These are phyloP conservation scores for Parus major DNA, from an alignment of 2,113 vertebrate species.

Conservation along the genomic window DNA sequence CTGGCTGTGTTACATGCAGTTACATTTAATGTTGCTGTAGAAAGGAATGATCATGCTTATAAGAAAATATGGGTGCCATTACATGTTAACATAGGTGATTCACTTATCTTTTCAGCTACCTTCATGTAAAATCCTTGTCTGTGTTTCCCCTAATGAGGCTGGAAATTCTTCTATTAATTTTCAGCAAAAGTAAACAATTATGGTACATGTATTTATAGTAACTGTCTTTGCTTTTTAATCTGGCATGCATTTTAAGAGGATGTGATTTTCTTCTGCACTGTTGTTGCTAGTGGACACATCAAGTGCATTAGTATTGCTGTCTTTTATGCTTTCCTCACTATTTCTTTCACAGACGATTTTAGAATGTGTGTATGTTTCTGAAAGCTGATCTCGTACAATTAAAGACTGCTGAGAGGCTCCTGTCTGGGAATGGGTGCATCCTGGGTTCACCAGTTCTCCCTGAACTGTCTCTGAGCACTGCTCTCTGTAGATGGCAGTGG, in stretches of 20 bases:
- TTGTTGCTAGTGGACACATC: background rate
- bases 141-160: background rate
- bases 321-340: background rate
- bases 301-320: background rate
- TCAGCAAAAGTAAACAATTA: background rate
- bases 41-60: background rate
- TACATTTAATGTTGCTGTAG: background rate
- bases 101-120: background rate
- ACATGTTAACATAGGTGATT: background rate
- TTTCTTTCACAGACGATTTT: background rate
- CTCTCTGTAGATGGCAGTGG: conserved; percentile 54
- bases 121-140: background rate
- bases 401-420: background rate
- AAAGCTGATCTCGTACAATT: background rate
- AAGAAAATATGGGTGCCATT: background rate
- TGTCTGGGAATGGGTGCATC: background rate
- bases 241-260: background rate
- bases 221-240: background rate
- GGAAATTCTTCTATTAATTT: background rate
- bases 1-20: background rate
- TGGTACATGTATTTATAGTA: accelerated
- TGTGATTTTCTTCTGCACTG: background rate
- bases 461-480: background rate
- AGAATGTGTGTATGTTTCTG: background rate
- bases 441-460: background rate